These are phyloP conservation scores for Acanthisitta chloris DNA, from an alignment of 2,113 vertebrate genomes.

Conservation along the genomic window DNA sequence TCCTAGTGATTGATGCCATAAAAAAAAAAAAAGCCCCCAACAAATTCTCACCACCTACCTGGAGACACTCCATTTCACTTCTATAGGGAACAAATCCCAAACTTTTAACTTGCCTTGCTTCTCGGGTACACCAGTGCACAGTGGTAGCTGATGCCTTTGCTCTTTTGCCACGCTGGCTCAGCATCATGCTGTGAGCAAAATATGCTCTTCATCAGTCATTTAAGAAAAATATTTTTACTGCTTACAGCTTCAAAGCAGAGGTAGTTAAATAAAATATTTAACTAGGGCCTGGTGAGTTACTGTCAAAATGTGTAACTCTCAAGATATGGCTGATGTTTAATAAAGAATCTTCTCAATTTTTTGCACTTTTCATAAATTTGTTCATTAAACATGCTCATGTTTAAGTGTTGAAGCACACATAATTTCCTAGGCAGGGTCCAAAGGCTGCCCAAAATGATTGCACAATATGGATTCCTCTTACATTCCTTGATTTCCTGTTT, in stretches of 20 bases:
- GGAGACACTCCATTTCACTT: neutral
- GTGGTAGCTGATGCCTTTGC: neutral
- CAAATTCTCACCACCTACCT: neutral
- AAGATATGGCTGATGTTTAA: neutral
- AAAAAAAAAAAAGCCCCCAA: neutral
- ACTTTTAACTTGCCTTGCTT: neutral
- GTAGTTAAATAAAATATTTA: slow-evolving; percentile 1
- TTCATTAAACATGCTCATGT: neutral
- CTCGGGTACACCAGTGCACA: neutral
- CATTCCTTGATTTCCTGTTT: neutral
- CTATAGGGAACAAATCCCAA: neutral
- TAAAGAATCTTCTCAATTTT: neutral
- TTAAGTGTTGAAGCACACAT: neutral
- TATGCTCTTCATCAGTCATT: neutral
- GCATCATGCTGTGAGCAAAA: neutral
- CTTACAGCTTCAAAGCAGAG: neutral
- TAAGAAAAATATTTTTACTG: neutral
- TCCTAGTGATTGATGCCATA: neutral
- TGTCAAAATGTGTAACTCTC: neutral
- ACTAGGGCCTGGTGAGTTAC: neutral
- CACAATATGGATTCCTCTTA: neutral
- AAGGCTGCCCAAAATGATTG: neutral
- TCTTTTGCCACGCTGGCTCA: neutral
- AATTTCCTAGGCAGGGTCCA: neutral
- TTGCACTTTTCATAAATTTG: neutral